Conservation (phyloP, 2,113 vertebrate genomes). For the Cryptoleucopteryx plumbea region DNA sequence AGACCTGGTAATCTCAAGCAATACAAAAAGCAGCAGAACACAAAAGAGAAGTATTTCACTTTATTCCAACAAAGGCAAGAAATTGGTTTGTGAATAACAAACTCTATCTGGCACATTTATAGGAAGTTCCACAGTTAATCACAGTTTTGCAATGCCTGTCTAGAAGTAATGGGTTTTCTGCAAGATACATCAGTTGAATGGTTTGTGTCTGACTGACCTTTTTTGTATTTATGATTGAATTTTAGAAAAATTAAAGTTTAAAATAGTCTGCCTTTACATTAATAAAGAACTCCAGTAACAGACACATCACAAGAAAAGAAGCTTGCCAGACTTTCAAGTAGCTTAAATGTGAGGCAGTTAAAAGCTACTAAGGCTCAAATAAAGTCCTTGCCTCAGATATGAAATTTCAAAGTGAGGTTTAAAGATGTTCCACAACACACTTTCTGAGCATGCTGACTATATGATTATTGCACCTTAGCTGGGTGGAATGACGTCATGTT, state of each 20-base stretch:
- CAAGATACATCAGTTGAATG: background rate
- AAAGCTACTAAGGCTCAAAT: background rate
- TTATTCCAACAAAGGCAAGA: background rate
- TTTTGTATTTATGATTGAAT: background rate
- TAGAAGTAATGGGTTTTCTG: background rate
- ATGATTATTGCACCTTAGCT: background rate
- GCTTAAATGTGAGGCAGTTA: background rate
- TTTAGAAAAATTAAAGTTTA: background rate
- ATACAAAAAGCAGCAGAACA: background rate
- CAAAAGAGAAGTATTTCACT: background rate
- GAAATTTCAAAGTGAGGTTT: background rate
- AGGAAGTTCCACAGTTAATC: background rate
- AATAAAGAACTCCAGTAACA: background rate
- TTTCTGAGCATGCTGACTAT: background rate
- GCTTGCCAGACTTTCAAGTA: background rate
- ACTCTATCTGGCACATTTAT: background rate
- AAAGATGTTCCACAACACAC: background rate
- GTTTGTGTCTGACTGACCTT: background rate
- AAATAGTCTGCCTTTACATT: background rate
- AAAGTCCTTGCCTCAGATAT: background rate
- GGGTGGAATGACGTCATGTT: background rate
- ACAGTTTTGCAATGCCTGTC: background rate
- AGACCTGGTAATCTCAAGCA: background rate
- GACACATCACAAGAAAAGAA: background rate
- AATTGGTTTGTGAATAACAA: background rate